Conservation (phyloP, 2,113 vertebrate species). For the Urocynchramus pylzowi region DNA sequence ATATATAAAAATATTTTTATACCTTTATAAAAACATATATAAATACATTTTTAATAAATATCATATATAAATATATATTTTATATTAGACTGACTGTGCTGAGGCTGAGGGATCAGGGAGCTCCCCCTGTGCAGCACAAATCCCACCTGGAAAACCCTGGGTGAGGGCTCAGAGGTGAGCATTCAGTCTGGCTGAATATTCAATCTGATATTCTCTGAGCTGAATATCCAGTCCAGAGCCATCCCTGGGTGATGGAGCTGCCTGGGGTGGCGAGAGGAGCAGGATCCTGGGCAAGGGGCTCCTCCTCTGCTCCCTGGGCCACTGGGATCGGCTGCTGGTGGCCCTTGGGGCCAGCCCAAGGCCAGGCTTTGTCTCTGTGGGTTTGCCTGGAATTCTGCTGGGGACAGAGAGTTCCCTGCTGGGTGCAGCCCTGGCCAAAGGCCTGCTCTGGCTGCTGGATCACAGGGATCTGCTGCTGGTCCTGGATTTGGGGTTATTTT, state of each 20-base stretch:
- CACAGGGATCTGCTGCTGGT: no score
- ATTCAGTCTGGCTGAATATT: accelerated
- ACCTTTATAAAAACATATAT: no score
- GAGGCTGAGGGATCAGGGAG: accelerated
- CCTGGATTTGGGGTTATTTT: not conserved
- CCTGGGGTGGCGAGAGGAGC: not conserved
- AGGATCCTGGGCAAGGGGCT: not conserved
- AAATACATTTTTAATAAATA: no score
- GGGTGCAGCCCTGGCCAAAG: not conserved
- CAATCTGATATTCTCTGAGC: no score
- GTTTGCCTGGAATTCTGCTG: not conserved
- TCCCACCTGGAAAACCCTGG: not conserved
- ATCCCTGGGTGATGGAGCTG: not conserved
- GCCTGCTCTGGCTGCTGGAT: no score
- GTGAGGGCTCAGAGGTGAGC: not conserved
- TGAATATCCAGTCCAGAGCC: not conserved
- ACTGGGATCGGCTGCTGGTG: not conserved
- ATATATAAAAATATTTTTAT: not conserved
- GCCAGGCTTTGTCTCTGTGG: not conserved
- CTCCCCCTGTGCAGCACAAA: not conserved
- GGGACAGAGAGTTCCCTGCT: not conserved
- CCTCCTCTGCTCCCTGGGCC: not conserved
- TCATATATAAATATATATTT: not conserved
- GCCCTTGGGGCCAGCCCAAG: not conserved
- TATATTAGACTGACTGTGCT: accelerated